These are phyloP conservation scores for Prosopocoilus inquinatus DNA, from an alignment of 2,888 invertebrate species.

Conservation along the genomic window DNA sequence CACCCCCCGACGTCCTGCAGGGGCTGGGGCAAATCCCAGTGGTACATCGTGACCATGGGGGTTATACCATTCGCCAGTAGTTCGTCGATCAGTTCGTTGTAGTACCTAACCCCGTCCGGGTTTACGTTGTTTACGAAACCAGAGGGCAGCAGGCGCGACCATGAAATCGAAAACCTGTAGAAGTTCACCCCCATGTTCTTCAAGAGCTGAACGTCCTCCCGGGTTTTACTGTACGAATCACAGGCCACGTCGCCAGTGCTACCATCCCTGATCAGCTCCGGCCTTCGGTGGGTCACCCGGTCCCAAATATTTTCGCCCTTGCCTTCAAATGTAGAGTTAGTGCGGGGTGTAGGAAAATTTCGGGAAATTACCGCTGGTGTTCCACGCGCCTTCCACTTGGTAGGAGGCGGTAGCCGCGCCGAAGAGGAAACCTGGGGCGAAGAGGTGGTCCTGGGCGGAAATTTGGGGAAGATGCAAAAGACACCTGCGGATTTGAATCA, in stretches of 20 bases:
- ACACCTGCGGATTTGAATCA: not conserved
- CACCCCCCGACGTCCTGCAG: constrained; percentile 63
- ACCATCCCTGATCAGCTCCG: constrained; percentile 55
- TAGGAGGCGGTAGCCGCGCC: constrained; percentile 35
- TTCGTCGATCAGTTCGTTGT: constrained; percentile 60
- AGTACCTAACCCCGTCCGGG: constrained; percentile 61
- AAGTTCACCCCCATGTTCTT: constrained; percentile 56
- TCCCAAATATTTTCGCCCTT: constrained; percentile 71
- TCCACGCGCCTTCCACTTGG: constrained; percentile 33
- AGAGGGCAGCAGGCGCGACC: constrained; percentile 66
- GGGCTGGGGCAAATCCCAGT: constrained; percentile 64
- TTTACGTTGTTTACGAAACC: constrained; percentile 57
- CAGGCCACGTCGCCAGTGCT: constrained; percentile 63
- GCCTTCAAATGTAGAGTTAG: constrained; percentile 50
- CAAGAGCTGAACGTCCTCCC: constrained; percentile 60
- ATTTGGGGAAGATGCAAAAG: not conserved
- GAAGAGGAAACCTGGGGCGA: constrained; percentile 23
- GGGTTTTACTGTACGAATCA: constrained; percentile 64
- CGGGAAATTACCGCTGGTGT: constrained; percentile 26
- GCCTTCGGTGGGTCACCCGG: constrained; percentile 56
- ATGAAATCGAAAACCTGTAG: constrained; percentile 64
- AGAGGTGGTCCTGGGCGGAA: not conserved
- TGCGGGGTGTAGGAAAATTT: no score
- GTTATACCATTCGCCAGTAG: constrained; percentile 55
- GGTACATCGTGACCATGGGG: constrained; percentile 62